Conservation (phyloP, 2,113 vertebrate species). For the Desmodus rotundus region DNA sequence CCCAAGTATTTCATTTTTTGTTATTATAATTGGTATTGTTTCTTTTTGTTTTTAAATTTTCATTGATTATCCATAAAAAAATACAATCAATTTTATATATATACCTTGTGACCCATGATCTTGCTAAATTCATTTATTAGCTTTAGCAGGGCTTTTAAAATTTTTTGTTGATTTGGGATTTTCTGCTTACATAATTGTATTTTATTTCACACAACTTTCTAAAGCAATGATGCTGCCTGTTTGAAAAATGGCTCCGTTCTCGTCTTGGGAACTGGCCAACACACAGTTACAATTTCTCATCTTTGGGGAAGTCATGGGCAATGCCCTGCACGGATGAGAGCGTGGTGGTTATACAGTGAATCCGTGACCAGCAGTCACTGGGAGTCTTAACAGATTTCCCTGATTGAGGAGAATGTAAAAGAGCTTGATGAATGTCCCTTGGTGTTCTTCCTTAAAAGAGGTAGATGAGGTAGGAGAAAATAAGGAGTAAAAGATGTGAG, state of each 20-base stretch:
- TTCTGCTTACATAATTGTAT: not conserved
- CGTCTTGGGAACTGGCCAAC: not conserved
- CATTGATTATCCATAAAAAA: not conserved
- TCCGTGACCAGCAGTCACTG: not conserved
- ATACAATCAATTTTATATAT: not conserved
- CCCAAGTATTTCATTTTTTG: not conserved
- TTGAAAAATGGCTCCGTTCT: not conserved
- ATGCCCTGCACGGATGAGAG: not conserved
- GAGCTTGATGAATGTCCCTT: not conserved
- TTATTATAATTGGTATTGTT: not conserved
- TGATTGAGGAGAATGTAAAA: not conserved
- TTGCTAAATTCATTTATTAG: not conserved
- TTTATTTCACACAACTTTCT: not conserved
- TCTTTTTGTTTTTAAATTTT: conserved; percentile 1
- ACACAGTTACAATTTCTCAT: not conserved
- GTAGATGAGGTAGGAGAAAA: not conserved
- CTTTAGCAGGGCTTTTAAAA: not conserved
- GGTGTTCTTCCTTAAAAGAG: conserved; percentile 23
- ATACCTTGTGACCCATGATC: not conserved
- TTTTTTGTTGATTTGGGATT: not conserved
- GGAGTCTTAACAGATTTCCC: not conserved
- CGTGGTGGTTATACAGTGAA: not conserved
- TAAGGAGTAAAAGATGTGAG: not conserved
- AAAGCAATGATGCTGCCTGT: not conserved
- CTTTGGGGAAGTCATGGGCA: not conserved